A percentile compares a stretch with the other conserved stretches of the same genome.
These are phyloP conservation scores for Choreutis nemorana DNA, from an alignment of 2,888 invertebrate genomes.

Conservation along the genomic window DNA sequence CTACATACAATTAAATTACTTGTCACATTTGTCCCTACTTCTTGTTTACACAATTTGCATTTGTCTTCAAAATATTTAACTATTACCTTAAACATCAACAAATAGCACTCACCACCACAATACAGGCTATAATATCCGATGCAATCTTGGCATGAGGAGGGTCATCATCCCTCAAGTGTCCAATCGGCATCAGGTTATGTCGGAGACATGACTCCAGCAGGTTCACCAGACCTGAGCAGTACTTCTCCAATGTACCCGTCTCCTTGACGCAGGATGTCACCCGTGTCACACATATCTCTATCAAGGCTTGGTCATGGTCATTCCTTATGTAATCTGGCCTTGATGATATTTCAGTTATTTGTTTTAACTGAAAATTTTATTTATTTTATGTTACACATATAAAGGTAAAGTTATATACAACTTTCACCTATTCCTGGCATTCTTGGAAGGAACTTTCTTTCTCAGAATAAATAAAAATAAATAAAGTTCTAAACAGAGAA, in stretches of 20 bases:
- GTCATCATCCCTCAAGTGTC: slow-evolving; percentile 78
- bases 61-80: not conserved
- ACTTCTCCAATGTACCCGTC: slow-evolving; percentile 85
- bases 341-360: slow-evolving; percentile 83
- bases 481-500: no score
- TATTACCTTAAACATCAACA: not conserved
- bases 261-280: slow-evolving; percentile 92
- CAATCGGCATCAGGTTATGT: slow-evolving; percentile 83
- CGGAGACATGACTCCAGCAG: slow-evolving; percentile 87
- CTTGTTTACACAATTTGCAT: not conserved
- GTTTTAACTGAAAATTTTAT: slow-evolving; percentile 64
- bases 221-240: slow-evolving; percentile 83
- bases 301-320: slow-evolving; percentile 92
- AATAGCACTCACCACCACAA: slow-evolving; percentile 79
- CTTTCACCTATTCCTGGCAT: no score
- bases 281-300: slow-evolving; percentile 92
- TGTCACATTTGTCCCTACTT: not conserved
- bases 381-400: not conserved
- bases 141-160: slow-evolving; percentile 97
- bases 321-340: slow-evolving; percentile 83
- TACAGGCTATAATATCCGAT: slow-evolving; percentile 92
- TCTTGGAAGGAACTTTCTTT: no score
- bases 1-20: no score
- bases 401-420: not conserved
- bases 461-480: no score